A percentile compares a stretch with the other conserved stretches of the same genome.
These are phyloP conservation scores for Coremacera marginata DNA, from an alignment of 2,888 invertebrate species.

Conservation along the genomic window DNA sequence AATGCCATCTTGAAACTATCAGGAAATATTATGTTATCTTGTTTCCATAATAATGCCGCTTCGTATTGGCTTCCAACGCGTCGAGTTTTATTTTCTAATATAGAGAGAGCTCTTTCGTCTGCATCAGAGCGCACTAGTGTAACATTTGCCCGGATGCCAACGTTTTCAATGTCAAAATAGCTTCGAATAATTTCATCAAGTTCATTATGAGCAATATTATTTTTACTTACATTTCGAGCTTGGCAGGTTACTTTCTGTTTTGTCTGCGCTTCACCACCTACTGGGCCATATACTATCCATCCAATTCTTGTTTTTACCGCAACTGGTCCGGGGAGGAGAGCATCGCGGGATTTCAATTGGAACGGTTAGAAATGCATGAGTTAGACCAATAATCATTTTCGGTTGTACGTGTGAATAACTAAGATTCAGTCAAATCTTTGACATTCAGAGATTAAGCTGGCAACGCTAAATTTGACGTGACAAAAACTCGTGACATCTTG, in stretches of 20 bases:
- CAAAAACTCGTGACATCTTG: slow-evolving; percentile 3
- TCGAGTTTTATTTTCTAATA: slow-evolving; percentile 15
- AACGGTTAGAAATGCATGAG: background rate
- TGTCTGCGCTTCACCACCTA: background rate
- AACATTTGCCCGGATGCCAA: background rate
- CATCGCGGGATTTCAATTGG: background rate
- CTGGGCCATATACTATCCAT: slow-evolving; percentile 8
- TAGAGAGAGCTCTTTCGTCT: slow-evolving; percentile 28
- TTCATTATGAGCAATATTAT: background rate
- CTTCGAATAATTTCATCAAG: background rate
- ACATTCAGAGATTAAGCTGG: too few relatives aligned
- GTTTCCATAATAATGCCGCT: slow-evolving; percentile 32
- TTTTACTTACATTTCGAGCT: background rate
- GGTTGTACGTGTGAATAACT: background rate
- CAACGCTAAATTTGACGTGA: background rate
- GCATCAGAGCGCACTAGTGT: background rate
- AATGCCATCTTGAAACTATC: slow-evolving; percentile 30
- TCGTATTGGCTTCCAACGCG: slow-evolving; percentile 15
- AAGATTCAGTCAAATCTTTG: background rate
- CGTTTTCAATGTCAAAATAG: slow-evolving; percentile 6
- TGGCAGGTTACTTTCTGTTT: background rate
- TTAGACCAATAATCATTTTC: too few relatives aligned
- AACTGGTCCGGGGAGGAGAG: background rate
- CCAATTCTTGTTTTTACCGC: background rate
- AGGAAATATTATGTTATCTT: slow-evolving; percentile 22